These are phyloP conservation scores for Polypterus senegalus DNA, from an alignment of 2,113 vertebrate species.

Conservation along the genomic window DNA sequence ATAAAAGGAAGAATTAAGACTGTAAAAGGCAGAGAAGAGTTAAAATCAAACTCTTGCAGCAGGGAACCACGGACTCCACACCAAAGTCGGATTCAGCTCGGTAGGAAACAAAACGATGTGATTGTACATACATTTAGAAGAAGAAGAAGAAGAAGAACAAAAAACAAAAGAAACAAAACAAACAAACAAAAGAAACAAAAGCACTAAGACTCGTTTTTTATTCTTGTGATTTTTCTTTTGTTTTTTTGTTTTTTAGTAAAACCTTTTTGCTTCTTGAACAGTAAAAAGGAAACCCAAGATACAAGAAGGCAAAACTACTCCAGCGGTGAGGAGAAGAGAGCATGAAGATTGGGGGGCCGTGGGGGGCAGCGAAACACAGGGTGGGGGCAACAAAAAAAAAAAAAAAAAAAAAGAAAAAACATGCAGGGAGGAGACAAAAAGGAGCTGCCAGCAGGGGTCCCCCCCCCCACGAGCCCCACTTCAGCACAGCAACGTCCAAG, in stretches of 20 bases:
- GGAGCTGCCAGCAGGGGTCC: background rate
- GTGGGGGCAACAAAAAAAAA: slow-evolving; percentile 4
- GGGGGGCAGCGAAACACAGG: slow-evolving; percentile 34
- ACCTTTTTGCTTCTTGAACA: slow-evolving; percentile 34
- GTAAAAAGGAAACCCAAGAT: slow-evolving; percentile 28
- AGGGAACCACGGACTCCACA: slow-evolving; percentile 59
- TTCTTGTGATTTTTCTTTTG: too few species aligned
- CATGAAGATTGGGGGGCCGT: too few species aligned
- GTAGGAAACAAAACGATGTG: slow-evolving; percentile 46
- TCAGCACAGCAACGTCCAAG: background rate
- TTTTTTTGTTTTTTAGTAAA: slow-evolving; percentile 49
- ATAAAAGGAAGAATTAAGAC: slow-evolving; percentile 62
- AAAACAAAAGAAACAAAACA: slow-evolving; percentile 20
- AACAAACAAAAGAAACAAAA: slow-evolving; percentile 21
- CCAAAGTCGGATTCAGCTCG: slow-evolving; percentile 58
- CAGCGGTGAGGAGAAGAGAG: slow-evolving; percentile 25
- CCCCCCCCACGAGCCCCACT: background rate
- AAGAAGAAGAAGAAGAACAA: slow-evolving; percentile 35
- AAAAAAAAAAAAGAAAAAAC: background rate
- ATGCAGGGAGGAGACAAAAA: background rate
- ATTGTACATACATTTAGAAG: slow-evolving; percentile 66
- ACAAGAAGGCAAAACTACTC: background rate
- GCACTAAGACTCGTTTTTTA: too few species aligned
- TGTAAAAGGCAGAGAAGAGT: slow-evolving; percentile 56
- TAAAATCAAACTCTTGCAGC: slow-evolving; percentile 60